These are phyloP conservation scores for Branchipolynoe longqiensis DNA, from an alignment of 2,888 invertebrate species.

Conservation along the genomic window DNA sequence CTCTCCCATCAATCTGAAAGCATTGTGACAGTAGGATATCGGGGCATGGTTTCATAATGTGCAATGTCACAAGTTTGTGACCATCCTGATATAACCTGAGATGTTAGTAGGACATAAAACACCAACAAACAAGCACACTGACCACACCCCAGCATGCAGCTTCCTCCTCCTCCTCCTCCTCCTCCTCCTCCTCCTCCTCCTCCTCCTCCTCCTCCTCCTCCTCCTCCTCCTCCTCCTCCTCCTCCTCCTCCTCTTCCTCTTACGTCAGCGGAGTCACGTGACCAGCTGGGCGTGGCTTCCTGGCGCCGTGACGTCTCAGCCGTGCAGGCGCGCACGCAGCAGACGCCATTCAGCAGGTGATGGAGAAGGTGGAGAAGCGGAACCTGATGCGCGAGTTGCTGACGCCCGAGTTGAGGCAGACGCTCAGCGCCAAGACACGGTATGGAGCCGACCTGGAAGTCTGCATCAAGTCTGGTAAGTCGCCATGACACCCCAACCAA, in stretches of 20 bases:
- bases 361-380: not conserved
- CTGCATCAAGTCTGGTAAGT: conserved; percentile 40
- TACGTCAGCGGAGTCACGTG: not conserved
- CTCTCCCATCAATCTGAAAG: no score
- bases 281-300: no score
- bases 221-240: not conserved
- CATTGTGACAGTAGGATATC: no score
- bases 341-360: not conserved
- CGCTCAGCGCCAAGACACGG: not conserved
- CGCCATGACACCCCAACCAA: no score
- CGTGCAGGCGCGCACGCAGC: not conserved
- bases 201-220: not conserved
- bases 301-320: not conserved
- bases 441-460: not conserved
- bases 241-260: not conserved
- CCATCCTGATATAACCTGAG: no score
- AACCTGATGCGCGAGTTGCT: conserved; percentile 15
- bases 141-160: not conserved
- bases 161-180: not conserved
- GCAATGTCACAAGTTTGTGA: no score
- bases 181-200: not conserved
- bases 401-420: not conserved
- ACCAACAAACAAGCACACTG: no score
- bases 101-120: no score
- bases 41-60: no score